Base-by-base conservation (phyloP, 2,113 vertebrate genomes). In the Phaethornis superciliosus region DNA sequence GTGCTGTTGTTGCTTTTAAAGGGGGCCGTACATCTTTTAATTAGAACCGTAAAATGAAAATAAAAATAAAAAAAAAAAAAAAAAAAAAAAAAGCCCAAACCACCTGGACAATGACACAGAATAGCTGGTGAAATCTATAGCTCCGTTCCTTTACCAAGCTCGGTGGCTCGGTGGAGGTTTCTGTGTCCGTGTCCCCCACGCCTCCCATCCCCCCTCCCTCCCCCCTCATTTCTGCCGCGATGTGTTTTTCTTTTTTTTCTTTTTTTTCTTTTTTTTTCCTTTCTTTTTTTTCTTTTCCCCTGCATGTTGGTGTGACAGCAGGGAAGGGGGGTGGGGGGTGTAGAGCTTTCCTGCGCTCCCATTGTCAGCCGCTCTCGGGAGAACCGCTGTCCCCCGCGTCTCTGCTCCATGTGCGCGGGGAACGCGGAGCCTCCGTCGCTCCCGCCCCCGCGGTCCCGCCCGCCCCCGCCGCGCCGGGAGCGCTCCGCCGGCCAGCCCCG, bases 291-390 rank as follows among this genome's bases (percentile, higher is more conserved):
- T 32, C 4, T 13, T 88, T 90, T 95, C 96, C 97, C 47, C 47
- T 49, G 47, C 47, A 49, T 49, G 95, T 97, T 90, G 92, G 59
- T 96, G 96, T 97, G 97, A 97, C 97, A 97, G 95, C 95, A 89
- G 94, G 95, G 60, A 92, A 95, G 86, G 96, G n/a, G 42, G 40
- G 26, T 96, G 46, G 44, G 44, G n/a, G 42, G 40, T 21, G 95
- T 78, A 91, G 94, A 93, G 95, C 93, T 92, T 37, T 10, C 94
- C 81, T 82, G 95, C 76, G 91, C 94, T 94, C 95, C 96, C 96
- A 98, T 97, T 98, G 98, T 98, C 97, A 98, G 97, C 94, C 63
- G 79, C 94, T 74, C 94, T 70, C 85, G 96, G 81, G 95, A 87
- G 77, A 93, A 95, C 95, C 97, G 97, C 96, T 94, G 97, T 97